Evolutionary conservation across 2,113 vertebrate species (phyloP).

Genomic region (Istiophorus platypterus): DNA sequence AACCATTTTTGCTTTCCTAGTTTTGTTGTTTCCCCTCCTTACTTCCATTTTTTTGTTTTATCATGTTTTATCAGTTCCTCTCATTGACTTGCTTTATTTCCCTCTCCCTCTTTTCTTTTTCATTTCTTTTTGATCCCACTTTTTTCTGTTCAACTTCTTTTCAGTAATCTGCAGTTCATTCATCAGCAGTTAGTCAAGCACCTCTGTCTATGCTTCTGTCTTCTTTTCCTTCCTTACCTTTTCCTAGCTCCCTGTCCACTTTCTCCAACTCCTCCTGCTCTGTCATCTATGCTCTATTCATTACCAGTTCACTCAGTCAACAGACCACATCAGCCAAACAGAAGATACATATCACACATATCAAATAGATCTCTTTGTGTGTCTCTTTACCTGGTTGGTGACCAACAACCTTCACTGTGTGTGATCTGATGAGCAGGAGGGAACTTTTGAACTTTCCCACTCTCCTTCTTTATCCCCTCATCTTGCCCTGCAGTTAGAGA

Average conservation of each 20-base stretch:
- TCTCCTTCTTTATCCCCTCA: neutral
- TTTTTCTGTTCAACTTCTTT: conserved; percentile 9
- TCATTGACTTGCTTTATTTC: neutral
- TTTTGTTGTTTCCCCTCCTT: neutral
- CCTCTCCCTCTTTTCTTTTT: neutral
- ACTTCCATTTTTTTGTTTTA: neutral
- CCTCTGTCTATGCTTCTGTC: conserved; percentile 1
- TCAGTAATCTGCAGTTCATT: conserved; percentile 27
- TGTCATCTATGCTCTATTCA: conserved; percentile 50
- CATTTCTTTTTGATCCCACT: neutral
- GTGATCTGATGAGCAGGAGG: conserved; percentile 2
- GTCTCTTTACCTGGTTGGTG: conserved; percentile 35
- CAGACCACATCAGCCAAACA: conserved; percentile 45
- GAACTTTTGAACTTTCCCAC: conserved; percentile 55
- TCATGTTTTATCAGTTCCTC: neutral
- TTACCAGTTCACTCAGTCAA: conserved; percentile 47
- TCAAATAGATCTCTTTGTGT: conserved; percentile 50
- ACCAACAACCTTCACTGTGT: conserved; percentile 16
- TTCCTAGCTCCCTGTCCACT: conserved; percentile 23
- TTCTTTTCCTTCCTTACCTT: conserved; percentile 17
- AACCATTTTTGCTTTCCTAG: neutral
- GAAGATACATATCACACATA: conserved; percentile 58
- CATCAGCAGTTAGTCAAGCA: conserved; percentile 29
- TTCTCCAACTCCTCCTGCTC: conserved; percentile 32
- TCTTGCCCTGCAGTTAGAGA: conserved; percentile 34